A percentile compares a stretch with the other conserved stretches of the same genome.
These are phyloP conservation scores for Brachionus rotundiformis DNA, from an alignment of 1,140 invertebrate genomes.

Conservation along the genomic window DNA sequence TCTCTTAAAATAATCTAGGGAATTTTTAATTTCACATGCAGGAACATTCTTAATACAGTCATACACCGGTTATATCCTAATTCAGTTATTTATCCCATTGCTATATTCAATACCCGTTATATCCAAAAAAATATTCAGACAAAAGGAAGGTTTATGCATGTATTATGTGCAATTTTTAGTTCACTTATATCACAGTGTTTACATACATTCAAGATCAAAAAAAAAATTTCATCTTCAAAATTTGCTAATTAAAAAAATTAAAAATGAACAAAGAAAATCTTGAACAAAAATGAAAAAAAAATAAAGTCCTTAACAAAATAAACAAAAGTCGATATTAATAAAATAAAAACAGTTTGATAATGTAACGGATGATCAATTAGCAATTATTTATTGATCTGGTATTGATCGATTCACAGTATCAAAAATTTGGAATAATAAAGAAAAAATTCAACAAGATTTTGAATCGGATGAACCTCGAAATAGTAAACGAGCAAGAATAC, in stretches of 20 bases:
- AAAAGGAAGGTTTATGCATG: not conserved
- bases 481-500: not conserved
- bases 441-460: not conserved
- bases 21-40: not conserved
- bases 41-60: not conserved
- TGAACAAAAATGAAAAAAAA: constrained; percentile 5
- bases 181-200: not conserved
- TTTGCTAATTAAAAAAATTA: constrained; percentile 6
- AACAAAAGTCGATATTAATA: not conserved
- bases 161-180: constrained; percentile 6
- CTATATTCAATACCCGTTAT: not conserved
- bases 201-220: constrained; percentile 1
- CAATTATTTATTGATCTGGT: not conserved
- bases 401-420: not conserved
- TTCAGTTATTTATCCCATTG: constrained; percentile 11
- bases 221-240: constrained; percentile 16
- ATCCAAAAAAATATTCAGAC: constrained; percentile 27
- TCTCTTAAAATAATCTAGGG: not conserved
- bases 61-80: not conserved
- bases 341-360: not conserved
- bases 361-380: not conserved
- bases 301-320: not conserved
- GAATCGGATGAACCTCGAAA: not conserved
- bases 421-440: constrained; percentile 4
- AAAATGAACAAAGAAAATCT: constrained; percentile 6